phyloP scores from a whole-genome alignment of 2,888 invertebrate genomes.

The Microctonus brassicae region DNA sequence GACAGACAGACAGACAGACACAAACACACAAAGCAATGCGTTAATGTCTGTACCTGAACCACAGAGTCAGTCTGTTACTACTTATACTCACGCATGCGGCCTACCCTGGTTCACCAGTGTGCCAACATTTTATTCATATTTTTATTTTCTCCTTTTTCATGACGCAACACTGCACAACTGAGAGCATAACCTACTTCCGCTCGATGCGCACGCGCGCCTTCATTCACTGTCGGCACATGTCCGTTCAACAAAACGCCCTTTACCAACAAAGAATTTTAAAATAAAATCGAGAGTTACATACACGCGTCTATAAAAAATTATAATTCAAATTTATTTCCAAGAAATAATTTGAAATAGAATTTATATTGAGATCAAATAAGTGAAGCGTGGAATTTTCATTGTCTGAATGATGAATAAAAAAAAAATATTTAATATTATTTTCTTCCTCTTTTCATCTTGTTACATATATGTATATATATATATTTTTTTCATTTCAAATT shows the following conservation, averaged over 20 bases:
- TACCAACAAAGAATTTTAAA: background rate
- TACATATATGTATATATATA: background rate
- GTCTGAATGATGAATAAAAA: background rate
- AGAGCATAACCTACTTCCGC: slow-evolving; percentile 43
- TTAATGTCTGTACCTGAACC: background rate
- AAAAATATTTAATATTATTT: too few species aligned
- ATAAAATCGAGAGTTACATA: background rate
- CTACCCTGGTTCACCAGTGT: too few species aligned
- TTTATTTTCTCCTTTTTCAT: slow-evolving; percentile 38
- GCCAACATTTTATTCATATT: background rate
- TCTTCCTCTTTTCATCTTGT: background rate
- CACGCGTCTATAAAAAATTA: background rate
- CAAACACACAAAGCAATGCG: background rate
- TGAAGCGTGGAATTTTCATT: background rate
- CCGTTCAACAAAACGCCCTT: background rate
- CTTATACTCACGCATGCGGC: background rate
- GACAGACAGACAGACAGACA: background rate
- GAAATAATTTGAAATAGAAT: background rate
- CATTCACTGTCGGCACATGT: background rate
- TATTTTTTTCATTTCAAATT: slow-evolving; percentile 16
- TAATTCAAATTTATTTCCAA: background rate
- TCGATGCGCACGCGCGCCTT: slow-evolving; percentile 24
- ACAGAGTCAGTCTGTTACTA: background rate
- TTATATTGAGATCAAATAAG: background rate
- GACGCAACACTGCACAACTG: slow-evolving; percentile 40